These are phyloP conservation scores for Calephelis nemesis DNA, from an alignment of 1,140 invertebrate genomes.

Conservation along the genomic window DNA sequence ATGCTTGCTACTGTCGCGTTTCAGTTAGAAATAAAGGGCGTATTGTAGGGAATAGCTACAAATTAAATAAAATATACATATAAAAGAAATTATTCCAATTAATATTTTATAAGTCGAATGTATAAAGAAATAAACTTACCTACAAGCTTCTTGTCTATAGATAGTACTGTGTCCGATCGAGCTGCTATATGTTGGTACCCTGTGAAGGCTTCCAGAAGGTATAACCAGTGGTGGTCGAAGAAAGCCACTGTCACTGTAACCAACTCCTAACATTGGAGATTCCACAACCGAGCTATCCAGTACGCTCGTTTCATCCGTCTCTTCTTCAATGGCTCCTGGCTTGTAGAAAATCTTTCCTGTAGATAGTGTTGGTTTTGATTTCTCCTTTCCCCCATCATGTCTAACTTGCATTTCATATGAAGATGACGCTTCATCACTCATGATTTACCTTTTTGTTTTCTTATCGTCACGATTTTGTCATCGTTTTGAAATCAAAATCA, in stretches of 20 bases:
- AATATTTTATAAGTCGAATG: too few relatives aligned
- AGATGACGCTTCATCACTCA: conserved; percentile 42
- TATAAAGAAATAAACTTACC: conserved; percentile 45
- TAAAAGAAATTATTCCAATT: too few relatives aligned
- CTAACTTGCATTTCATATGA: conserved; percentile 65
- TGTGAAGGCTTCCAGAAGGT: conserved; percentile 65
- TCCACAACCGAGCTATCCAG: conserved; percentile 68
- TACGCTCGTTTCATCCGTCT: conserved; percentile 72
- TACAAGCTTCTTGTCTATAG: conserved; percentile 70
- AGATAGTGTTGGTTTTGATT: conserved; percentile 44
- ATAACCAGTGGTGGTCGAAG: conserved; percentile 59
- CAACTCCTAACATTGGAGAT: conserved; percentile 59
- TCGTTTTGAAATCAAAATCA: background rate
- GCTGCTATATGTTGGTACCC: conserved; percentile 74
- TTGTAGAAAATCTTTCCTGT: conserved; percentile 72
- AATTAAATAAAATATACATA: too few relatives aligned
- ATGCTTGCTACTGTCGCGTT: too few relatives aligned
- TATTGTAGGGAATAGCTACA: too few relatives aligned
- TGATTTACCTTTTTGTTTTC: conserved; percentile 32
- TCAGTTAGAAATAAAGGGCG: too few relatives aligned
- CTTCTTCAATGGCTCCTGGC: conserved; percentile 72
- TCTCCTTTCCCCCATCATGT: conserved; percentile 49
- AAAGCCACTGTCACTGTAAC: conserved; percentile 49
- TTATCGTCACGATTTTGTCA: conserved; percentile 40
- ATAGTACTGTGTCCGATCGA: conserved; percentile 72